phyloP scores from a whole-genome alignment of 2,888 invertebrate species.

The Hoplodrina blanda region DNA sequence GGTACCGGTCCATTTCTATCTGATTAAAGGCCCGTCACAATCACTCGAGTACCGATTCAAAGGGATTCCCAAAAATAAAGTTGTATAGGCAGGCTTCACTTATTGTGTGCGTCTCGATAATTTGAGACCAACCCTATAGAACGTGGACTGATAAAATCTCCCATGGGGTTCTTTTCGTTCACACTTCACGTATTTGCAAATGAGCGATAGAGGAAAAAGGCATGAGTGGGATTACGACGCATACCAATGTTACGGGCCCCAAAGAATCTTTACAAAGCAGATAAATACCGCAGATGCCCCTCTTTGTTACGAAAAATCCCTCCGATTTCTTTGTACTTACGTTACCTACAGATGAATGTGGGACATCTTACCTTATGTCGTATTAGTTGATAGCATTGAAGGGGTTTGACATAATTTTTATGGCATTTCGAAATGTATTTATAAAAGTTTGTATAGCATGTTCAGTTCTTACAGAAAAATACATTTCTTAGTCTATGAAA shows the following conservation, averaged over 20 bases:
- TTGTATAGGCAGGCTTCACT: constrained; percentile 52
- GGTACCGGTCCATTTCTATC: constrained; percentile 59
- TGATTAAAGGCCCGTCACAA: constrained; percentile 60
- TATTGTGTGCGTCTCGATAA: constrained; percentile 63
- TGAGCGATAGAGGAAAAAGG: constrained; percentile 58
- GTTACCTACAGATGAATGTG: constrained; percentile 42
- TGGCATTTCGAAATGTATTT: neutral
- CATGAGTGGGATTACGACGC: constrained; percentile 53
- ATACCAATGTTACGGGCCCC: constrained; percentile 60
- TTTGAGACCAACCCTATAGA: constrained; percentile 61
- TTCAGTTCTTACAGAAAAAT: neutral
- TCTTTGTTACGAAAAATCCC: constrained; percentile 73
- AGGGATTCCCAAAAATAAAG: constrained; percentile 56
- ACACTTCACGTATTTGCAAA: constrained; percentile 64
- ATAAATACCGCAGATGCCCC: constrained; percentile 74
- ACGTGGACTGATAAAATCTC: constrained; percentile 51
- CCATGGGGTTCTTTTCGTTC: constrained; percentile 39
- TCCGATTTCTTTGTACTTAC: constrained; percentile 68
- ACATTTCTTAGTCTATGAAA: no score
- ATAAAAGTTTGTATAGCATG: neutral
- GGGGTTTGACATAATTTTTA: neutral
- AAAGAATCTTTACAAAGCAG: constrained; percentile 72
- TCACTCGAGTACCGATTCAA: constrained; percentile 49
- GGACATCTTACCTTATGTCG: constrained; percentile 36
- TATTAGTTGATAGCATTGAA: constrained; percentile 27